These are phyloP conservation scores for Oriolus oriolus DNA, from an alignment of 2,113 vertebrate genomes.

Conservation along the genomic window DNA sequence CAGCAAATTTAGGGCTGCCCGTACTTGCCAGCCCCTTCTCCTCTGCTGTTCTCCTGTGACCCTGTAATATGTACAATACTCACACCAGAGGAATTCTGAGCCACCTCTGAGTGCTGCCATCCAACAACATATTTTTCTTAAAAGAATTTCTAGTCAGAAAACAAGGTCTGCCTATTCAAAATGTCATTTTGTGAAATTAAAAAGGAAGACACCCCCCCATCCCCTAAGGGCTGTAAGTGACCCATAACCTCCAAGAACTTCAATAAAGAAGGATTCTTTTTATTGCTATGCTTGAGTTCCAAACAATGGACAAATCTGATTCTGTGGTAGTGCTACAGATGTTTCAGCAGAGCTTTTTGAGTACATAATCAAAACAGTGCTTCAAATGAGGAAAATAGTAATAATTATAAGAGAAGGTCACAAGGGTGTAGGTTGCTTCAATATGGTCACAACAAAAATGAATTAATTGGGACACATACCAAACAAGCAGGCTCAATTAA, in stretches of 20 bases:
- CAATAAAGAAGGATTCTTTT: not conserved
- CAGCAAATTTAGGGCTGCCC: not conserved
- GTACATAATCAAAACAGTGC: slow-evolving; percentile 55
- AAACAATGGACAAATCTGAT: slow-evolving; percentile 33
- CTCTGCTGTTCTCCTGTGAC: not conserved
- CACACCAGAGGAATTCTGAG: not conserved
- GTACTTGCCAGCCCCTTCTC: not conserved
- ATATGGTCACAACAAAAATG: slow-evolving; percentile 49
- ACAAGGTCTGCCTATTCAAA: slow-evolving; percentile 26
- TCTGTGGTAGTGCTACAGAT: not conserved
- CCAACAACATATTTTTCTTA: not conserved
- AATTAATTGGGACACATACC: slow-evolving; percentile 57
- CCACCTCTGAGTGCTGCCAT: not conserved
- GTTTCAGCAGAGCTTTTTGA: slow-evolving; percentile 47
- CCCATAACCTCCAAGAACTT: not conserved
- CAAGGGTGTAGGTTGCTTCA: slow-evolving; percentile 47
- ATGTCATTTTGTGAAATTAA: not conserved
- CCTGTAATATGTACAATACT: not conserved
- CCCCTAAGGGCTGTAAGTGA: not conserved
- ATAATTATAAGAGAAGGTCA: slow-evolving; percentile 55
- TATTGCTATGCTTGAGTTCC: not conserved
- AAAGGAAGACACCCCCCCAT: not conserved
- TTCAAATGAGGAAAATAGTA: slow-evolving; percentile 31
- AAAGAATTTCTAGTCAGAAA: not conserved
- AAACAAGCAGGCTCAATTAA: slow-evolving; percentile 62